Evolutionary conservation across 2,113 vertebrate species (phyloP).

Genomic region (Abramis brama): DNA sequence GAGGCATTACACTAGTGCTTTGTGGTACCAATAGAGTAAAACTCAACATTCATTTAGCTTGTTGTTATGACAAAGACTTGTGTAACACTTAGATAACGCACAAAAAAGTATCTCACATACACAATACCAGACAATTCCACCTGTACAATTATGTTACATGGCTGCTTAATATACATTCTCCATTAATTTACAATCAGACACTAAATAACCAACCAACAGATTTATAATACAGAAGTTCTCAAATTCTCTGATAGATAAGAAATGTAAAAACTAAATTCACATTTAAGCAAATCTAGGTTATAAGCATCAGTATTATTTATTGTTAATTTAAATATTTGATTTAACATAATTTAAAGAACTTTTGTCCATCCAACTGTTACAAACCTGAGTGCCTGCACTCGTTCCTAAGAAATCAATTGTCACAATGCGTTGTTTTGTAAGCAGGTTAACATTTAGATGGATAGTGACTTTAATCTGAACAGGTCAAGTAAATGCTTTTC

Average conservation of each 20-base stretch:
- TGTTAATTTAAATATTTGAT: constrained; percentile 20
- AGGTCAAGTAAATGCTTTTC: neutral
- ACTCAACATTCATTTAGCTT: constrained; percentile 36
- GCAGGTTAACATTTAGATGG: neutral
- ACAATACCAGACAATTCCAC: constrained; percentile 12
- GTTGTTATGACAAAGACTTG: constrained; percentile 27
- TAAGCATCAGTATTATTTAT: neutral
- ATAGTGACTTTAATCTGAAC: neutral
- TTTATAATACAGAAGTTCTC: neutral
- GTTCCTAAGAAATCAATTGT: constrained; percentile 15
- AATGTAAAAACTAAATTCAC: constrained; percentile 13
- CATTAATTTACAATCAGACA: neutral
- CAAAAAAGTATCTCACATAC: constrained; percentile 24
- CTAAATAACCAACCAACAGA: constrained; percentile 11
- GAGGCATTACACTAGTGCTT: constrained; percentile 34
- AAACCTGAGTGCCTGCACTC: constrained; percentile 54
- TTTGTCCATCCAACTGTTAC: neutral
- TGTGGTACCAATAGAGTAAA: constrained; percentile 5
- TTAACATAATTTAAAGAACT: neutral
- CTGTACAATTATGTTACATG: constrained; percentile 35
- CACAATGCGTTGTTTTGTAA: neutral
- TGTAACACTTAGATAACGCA: constrained; percentile 32
- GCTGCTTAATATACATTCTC: constrained; percentile 38
- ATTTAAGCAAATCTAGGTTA: constrained; percentile 19
- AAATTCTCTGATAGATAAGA: constrained; percentile 1